Conservation (phyloP, 2,797 vertebrate genomes). For the Glossophaga mutica region DNA sequence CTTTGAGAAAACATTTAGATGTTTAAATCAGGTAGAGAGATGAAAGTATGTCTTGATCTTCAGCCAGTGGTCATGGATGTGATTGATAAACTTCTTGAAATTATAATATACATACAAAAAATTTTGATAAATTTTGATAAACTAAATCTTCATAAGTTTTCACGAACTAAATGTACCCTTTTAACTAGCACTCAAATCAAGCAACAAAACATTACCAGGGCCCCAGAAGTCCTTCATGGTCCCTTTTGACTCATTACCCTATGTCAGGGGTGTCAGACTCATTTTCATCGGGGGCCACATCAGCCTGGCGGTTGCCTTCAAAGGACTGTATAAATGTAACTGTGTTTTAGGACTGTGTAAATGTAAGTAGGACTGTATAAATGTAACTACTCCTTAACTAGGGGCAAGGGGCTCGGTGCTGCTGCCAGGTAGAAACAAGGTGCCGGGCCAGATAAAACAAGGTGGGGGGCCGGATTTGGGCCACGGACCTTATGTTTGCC, state of each 20-base stretch:
- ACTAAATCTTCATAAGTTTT: not conserved
- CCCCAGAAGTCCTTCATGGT: not conserved
- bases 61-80: not conserved
- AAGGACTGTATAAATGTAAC: too few species aligned
- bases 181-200: not conserved
- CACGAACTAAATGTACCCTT: not conserved
- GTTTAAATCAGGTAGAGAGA: not conserved
- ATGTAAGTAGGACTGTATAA: too few species aligned
- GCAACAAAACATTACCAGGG: not conserved
- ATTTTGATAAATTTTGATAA: not conserved
- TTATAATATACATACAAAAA: not conserved
- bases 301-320: too few species aligned
- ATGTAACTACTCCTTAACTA: too few species aligned
- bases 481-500: too few species aligned
- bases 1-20: not conserved
- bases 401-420: too few species aligned
- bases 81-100: not conserved
- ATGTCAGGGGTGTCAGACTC: too few species aligned
- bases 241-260: not conserved
- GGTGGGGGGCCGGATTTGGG: too few species aligned
- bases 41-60: not conserved
- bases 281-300: too few species aligned
- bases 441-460: too few species aligned
- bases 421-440: too few species aligned
- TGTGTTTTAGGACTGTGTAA: too few species aligned